These are phyloP conservation scores for Otolemur crassicaudatus DNA, from an alignment of 2,797 vertebrate species.

Conservation along the genomic window DNA sequence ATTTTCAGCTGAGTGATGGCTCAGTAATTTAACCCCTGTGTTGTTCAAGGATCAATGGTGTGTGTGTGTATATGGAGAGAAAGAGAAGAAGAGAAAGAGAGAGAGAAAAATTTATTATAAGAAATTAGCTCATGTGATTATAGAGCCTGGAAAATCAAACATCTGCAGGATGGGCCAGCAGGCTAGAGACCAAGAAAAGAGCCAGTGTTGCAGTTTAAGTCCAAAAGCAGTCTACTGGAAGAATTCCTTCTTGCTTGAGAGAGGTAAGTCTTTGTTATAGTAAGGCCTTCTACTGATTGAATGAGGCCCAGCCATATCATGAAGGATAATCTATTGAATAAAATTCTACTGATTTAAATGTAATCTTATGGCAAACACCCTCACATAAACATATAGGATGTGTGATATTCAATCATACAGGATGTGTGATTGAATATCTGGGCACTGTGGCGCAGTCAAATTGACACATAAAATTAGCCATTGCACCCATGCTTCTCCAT, in stretches of 20 bases:
- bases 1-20: too few species aligned
- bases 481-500: background rate
- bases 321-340: background rate
- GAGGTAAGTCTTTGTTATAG: background rate
- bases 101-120: background rate
- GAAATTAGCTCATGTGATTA: background rate
- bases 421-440: constrained; percentile 28
- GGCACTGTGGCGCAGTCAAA: background rate
- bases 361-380: background rate
- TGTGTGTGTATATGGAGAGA: background rate
- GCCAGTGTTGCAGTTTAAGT: background rate
- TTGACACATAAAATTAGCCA: background rate
- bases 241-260: background rate
- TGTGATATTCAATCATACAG: background rate
- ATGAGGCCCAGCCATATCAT: background rate
- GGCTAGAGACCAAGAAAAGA: background rate
- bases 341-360: background rate
- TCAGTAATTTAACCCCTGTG: too few species aligned
- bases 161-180: background rate
- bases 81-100: background rate
- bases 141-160: background rate
- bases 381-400: background rate
- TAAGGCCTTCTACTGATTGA: background rate
- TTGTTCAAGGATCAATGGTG: too few species aligned
- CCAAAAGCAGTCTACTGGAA: background rate